A percentile compares a stretch with the other conserved stretches of the same genome.
Evolutionary conservation across 2,888 invertebrate species (phyloP).

Genomic region (Stenolophus ochropezus): DNA sequence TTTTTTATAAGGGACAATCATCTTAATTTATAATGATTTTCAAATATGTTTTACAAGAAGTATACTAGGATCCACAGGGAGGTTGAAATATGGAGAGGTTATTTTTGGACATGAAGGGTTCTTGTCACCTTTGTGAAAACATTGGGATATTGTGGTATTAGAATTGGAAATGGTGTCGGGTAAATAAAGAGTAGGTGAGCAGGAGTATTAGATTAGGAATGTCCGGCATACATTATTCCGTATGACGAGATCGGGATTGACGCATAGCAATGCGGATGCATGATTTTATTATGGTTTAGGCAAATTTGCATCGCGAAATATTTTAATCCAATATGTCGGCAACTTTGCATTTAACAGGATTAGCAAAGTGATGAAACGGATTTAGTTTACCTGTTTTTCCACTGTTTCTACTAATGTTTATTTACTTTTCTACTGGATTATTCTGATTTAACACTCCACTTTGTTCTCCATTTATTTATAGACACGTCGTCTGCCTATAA

Average conservation of each 20-base stretch:
- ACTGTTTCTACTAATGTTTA: constrained; percentile 37
- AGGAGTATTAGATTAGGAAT: no score
- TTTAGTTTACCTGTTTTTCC: constrained; percentile 35
- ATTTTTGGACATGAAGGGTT: no score
- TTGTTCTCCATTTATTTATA: background rate
- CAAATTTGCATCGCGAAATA: constrained; percentile 46
- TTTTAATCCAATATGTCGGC: constrained; percentile 48
- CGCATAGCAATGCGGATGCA: background rate
- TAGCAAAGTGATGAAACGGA: constrained; percentile 3
- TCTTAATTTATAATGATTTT: no score
- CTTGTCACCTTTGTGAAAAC: no score
- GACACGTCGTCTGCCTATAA: background rate
- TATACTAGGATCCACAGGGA: no score
- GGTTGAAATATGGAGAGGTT: no score
- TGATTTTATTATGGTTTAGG: constrained; percentile 52
- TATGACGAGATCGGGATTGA: constrained; percentile 33
- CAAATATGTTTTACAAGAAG: no score
- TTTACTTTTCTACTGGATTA: constrained; percentile 40
- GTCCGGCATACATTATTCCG: constrained; percentile 46
- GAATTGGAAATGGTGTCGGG: no score
- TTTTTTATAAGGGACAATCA: no score
- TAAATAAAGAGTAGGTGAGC: no score
- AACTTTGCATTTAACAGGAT: constrained; percentile 41
- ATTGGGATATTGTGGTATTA: no score
- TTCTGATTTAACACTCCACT: constrained; percentile 13